Conservation (phyloP, 2,888 invertebrate genomes). For the Temnothorax unifasciatus region DNA sequence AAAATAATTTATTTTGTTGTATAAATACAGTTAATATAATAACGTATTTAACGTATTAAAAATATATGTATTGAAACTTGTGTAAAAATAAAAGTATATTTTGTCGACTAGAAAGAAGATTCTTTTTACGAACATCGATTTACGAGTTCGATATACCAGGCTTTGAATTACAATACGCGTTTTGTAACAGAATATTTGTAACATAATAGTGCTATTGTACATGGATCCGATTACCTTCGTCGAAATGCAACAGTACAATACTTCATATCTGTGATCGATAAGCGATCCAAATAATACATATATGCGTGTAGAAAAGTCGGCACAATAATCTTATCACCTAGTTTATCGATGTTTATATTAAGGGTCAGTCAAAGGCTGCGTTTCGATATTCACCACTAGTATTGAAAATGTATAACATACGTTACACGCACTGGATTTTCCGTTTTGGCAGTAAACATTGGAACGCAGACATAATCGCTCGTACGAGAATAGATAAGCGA, state of each 20-base stretch:
- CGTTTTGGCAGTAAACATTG: neutral
- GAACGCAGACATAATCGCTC: neutral
- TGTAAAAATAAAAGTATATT: neutral
- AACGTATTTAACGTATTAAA: too few species aligned
- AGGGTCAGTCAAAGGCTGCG: neutral
- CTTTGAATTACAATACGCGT: conserved; percentile 15
- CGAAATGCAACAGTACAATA: neutral
- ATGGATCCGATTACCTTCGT: neutral
- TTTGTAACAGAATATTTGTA: conserved; percentile 23
- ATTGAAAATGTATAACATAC: neutral
- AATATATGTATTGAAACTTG: neutral
- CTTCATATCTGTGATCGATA: conserved; percentile 12
- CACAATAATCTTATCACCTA: conserved; percentile 22
- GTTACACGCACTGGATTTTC: neutral
- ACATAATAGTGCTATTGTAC: conserved; percentile 26
- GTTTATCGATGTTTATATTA: conserved; percentile 17
- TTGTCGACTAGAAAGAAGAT: neutral
- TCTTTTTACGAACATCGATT: neutral
- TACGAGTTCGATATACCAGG: neutral
- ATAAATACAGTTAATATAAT: neutral
- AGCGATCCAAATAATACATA: neutral
- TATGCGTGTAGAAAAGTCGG: neutral
- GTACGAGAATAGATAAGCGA: neutral
- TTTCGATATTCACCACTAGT: neutral
- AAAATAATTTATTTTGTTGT: neutral